Percentiles rank a stretch among this genome's conserved stretches.
Evolutionary conservation across 1,140 invertebrate genomes (phyloP).

Genomic region (Capitella teleta): DNA sequence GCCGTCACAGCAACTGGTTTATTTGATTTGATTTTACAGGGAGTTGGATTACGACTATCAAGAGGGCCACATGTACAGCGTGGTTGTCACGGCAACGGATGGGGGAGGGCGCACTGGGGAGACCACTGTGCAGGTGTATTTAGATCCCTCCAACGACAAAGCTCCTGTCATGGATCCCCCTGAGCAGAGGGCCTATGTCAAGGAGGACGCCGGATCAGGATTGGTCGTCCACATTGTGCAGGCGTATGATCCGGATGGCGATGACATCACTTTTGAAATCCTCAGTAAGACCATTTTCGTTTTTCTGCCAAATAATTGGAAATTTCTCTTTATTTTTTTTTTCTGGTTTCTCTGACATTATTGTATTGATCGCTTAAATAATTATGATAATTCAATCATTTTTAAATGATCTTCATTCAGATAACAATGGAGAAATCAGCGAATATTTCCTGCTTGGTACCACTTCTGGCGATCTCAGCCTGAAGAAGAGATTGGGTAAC

Average conservation of each 20-base stretch:
- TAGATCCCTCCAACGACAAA: constrained; percentile 33
- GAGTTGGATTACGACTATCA: constrained; percentile 24
- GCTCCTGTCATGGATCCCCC: constrained; percentile 55
- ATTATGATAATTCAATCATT: too few relatives aligned
- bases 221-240: constrained; percentile 83
- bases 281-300: neutral
- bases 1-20: too few relatives aligned
- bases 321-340: too few relatives aligned
- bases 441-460: constrained; percentile 3
- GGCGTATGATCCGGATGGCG: constrained; percentile 78
- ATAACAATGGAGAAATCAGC: too few relatives aligned
- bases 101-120: constrained; percentile 49
- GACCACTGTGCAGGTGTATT: constrained; percentile 54
- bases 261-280: constrained; percentile 24
- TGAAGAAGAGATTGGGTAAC: neutral
- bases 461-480: constrained; percentile 3
- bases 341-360: too few relatives aligned
- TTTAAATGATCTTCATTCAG: too few relatives aligned
- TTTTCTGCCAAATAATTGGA: too few relatives aligned
- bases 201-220: constrained; percentile 81
- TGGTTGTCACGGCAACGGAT: constrained; percentile 31
- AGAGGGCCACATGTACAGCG: constrained; percentile 23
- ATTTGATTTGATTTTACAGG: neutral
- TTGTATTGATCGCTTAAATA: too few relatives aligned
- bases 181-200: constrained; percentile 57